Percentiles rank a stretch among this genome's conserved stretches.
Evolutionary conservation across 2,888 invertebrate species (phyloP).

Genomic region (Mechanitis mazaeus): DNA sequence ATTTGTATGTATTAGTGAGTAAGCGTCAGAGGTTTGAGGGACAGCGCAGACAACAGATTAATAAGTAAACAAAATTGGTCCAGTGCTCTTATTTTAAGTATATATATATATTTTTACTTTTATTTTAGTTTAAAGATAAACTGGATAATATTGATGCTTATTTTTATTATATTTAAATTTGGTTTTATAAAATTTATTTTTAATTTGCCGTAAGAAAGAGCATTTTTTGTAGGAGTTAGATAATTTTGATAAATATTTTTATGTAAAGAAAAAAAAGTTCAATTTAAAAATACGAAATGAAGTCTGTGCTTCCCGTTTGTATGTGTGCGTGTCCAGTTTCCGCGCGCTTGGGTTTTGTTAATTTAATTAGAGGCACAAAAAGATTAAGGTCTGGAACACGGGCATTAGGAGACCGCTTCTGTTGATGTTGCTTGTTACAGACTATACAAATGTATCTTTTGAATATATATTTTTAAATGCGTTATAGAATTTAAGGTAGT

Average conservation of each 20-base stretch:
- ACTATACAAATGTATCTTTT: conserved; percentile 10
- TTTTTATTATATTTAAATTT: no score
- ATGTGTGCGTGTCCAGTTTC: conserved; percentile 73
- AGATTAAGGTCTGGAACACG: conserved; percentile 72
- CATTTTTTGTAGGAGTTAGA: no score
- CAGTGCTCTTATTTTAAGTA: no score
- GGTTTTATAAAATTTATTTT: no score
- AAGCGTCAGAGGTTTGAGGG: conserved; percentile 32
- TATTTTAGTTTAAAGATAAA: no score
- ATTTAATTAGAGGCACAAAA: conserved; percentile 77
- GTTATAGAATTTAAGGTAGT: background rate
- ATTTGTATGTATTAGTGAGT: conserved; percentile 40
- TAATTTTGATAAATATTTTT: no score
- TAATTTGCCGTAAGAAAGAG: no score
- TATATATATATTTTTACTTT: no score
- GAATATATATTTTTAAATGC: background rate
- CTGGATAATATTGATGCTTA: no score
- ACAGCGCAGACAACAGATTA: conserved; percentile 14
- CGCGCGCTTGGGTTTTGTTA: conserved; percentile 74
- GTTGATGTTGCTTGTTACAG: conserved; percentile 46
- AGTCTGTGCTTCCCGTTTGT: conserved; percentile 36
- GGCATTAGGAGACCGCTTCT: conserved; percentile 68
- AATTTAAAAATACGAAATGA: background rate
- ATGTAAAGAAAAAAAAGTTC: background rate
- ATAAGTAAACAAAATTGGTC: background rate